A percentile compares a stretch with the other conserved stretches of the same genome.
These are phyloP conservation scores for Herpetotheres cachinnans DNA, from an alignment of 2,113 vertebrate species.

Conservation along the genomic window DNA sequence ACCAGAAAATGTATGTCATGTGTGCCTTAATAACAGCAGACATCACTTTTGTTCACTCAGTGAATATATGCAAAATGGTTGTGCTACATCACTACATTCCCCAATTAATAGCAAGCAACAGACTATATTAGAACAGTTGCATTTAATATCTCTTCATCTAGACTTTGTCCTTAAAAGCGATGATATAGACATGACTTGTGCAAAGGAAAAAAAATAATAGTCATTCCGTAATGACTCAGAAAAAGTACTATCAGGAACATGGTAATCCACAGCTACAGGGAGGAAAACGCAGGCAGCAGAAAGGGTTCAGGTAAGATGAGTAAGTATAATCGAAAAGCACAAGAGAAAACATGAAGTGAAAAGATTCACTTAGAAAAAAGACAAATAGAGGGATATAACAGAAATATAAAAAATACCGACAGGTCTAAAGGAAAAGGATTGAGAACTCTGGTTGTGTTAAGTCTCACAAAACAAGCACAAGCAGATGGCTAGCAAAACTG, in stretches of 20 bases:
- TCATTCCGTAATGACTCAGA: constrained; percentile 1
- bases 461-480: background rate
- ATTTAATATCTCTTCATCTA: background rate
- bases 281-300: background rate
- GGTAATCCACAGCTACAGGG: background rate
- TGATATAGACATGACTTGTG: background rate
- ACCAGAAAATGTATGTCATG: background rate
- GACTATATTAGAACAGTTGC: background rate
- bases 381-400: background rate
- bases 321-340: background rate
- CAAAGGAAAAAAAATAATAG: background rate
- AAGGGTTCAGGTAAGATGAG: background rate
- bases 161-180: background rate
- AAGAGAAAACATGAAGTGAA: background rate
- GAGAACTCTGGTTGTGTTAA: background rate
- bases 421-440: background rate
- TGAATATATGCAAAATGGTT: background rate
- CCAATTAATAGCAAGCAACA: background rate
- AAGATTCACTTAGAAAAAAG: background rate
- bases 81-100: background rate
- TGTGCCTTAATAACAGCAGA: background rate
- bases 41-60: background rate
- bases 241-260: background rate
- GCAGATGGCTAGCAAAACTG: background rate
- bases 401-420: background rate